Base-by-base conservation (phyloP, 1,140 invertebrate species). In the Chrysopa pallens region DNA sequence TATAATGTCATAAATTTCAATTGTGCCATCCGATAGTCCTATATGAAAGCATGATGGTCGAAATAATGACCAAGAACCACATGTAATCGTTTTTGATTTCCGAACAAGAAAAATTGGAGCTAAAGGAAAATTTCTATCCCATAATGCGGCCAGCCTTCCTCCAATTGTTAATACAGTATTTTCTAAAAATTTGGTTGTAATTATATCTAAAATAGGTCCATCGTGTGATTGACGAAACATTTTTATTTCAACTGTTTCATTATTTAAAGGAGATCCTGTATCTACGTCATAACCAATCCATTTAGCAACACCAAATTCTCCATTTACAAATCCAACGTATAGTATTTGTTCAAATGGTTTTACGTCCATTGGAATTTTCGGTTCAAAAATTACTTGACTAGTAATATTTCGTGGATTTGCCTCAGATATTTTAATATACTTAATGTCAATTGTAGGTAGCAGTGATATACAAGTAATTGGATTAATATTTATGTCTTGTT, bases 271-370 rank as follows among this genome's bases (percentile, higher is more conserved):
- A 46, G 68, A 60, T 0, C 70, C 74, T 0, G 68, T 69, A 45
- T 67, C 64, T 40, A 73, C 71, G 29, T 74, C 67, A 48, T 67
- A 73, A 9, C 75, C 75, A 46, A 72, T 67, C 72, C 73, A 78
- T 2, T 62, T 57, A 33, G 69, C 53, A 43, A 62, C 55, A 7
- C 63, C 57, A 43, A 73, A 53, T 44, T 71, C 64, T 27, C 74
- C 74, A 43, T 64, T 40, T 59, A 59, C 46, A 61, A 63, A 13
- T 61, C 46, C 37, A 56, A 53, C 39, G 49, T 56, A 53, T 46
- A 64, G 50, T 53, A 67, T 51, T 48, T 53, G 47, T 60, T 67
- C 52, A 8, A 50, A 33, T 3, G 55, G 50, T 42, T 49, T 45
- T 31, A 28, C 57, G 39, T 9, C 50, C 50, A 11, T 42, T 48